phyloP scores from a whole-genome alignment of 1,140 invertebrate species.

The Cyclina sinensis region DNA sequence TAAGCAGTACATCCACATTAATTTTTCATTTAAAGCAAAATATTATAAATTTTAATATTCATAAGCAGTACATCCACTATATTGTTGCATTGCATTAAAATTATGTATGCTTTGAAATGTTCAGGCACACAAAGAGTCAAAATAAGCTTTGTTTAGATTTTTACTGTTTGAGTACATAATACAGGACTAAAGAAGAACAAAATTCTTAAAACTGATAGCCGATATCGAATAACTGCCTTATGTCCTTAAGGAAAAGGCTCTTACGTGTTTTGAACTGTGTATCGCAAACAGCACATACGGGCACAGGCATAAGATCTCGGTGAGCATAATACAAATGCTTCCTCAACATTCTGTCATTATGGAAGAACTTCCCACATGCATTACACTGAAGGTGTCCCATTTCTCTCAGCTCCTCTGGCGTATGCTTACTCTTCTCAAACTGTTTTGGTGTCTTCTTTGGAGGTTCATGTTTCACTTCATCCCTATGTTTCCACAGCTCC shows the following conservation, averaged over 20 bases:
- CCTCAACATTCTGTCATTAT: slow-evolving; percentile 1
- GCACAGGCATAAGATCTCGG: neutral
- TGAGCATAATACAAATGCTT: slow-evolving; percentile 24
- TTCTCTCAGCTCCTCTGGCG: slow-evolving; percentile 13
- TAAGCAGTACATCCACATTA: no score
- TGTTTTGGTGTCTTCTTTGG: slow-evolving; percentile 12
- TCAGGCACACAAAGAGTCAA: no score
- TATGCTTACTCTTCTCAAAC: slow-evolving; percentile 4
- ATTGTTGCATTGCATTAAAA: no score
- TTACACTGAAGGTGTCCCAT: slow-evolving; percentile 40
- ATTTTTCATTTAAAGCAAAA: no score
- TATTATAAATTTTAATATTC: no score
- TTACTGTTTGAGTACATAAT: no score
- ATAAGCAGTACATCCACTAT: no score
- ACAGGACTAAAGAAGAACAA: no score
- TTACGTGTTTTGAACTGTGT: slow-evolving; percentile 36
- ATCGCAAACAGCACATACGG: slow-evolving; percentile 18
- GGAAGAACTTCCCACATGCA: slow-evolving; percentile 16
- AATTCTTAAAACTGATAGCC: no score
- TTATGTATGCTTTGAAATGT: no score
- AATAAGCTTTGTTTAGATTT: no score
- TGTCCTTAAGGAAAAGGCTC: neutral
- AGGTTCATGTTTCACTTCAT: slow-evolving; percentile 41
- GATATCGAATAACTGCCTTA: no score
- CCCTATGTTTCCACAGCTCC: slow-evolving; percentile 8